Base-by-base conservation (phyloP, 2,113 vertebrate genomes). In the Datnioides undecimradiatus region DNA sequence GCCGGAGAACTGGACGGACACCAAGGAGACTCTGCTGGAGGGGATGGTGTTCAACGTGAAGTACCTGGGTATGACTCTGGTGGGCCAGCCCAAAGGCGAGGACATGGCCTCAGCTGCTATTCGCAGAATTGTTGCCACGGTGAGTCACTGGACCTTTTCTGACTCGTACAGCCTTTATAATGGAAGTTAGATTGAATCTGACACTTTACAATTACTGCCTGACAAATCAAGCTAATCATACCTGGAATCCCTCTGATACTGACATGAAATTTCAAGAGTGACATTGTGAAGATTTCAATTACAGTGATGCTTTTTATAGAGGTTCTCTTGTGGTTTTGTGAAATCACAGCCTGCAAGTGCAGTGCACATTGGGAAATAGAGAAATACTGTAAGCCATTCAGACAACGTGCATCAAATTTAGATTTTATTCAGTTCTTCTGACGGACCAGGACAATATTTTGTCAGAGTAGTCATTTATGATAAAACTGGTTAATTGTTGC, bases 1-100 rank as follows among this genome's bases (percentile, higher is more conserved):
- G 54, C 94, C 96, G 0, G 97, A 97, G 91, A 96, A 93, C 91
- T 97, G 96, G 96, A 94, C 95, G 0, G 96, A 97, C 77, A 96
- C 96, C 57, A 96, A 96, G 74, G 96, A 98, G 87, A 96, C 96
- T 0, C 92, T 97, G 55, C 89, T 96, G 76, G 97, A 98, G 73
- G 97, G 97, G n/a, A 96, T 97, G 95, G 95, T 94, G 68, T 98
- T 98, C 87, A 96, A 95, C 0, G 93, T 98, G 25, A 98, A 98
- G 79, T 98, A 97, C 79, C 88, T 98, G 66, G 97, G 97, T 31
- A 97, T 98, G 96, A 98, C 96, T 0, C 88, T 97, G 85, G 97
- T 98, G 62, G 96, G 96, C 40, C 96, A 96, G 64, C 96, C 96
- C 52, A 97, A 97, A 93, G 97, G 97, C 86, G 97, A 97, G 83